Base-by-base conservation (phyloP, 2,888 invertebrate species). In the Melipona bicolor region DNA sequence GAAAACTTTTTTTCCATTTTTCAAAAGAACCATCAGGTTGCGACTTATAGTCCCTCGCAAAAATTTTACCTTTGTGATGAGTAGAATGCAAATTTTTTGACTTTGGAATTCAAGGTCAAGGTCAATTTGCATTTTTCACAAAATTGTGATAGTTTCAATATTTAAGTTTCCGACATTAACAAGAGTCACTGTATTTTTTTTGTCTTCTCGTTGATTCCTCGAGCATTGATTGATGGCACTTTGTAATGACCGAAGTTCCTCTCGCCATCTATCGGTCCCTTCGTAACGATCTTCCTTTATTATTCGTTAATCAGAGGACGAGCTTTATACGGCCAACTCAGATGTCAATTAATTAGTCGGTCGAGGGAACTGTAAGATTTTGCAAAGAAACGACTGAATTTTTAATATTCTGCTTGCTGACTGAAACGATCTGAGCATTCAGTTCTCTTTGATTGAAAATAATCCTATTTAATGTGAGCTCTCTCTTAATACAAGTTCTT, bases 121-220 rank as follows among this genome's bases (percentile, higher is more conserved):
- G 9, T 36, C 36, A 43, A 43, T 43, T 43, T 43, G 43, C 43
- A 43, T 43, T 43, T 43, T 43, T 43, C 43, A 43, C 43, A 43
- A 43, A 43, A 43, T 43, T 11, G 9, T 43, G 9, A 43, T 1
- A 9, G 43, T 43, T 43, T 11, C 43, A 9, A 43, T 43, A 43
- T 43, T 43, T 43, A 43, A 43, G 43, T 43, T 9, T 43, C 9
- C 9, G 43, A 43, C 11, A 43, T 43, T 43, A 1, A 43, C 9
- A 43, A 43, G 9, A 9, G 36, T 9, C 36, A 36, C 43, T 43
- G 43, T 43, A 6, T 6, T 21, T 59, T 32, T 59, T 62, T 56
- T 52, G 68, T 24, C 56, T 56, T 27, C 24, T 15, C 43, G 69
- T 15, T 79, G 77, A 85, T 79, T 68, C 71, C 50, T 74, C 52